These are phyloP conservation scores for Artemisiospiza belli DNA, from an alignment of 2,113 vertebrate genomes.

Conservation along the genomic window DNA sequence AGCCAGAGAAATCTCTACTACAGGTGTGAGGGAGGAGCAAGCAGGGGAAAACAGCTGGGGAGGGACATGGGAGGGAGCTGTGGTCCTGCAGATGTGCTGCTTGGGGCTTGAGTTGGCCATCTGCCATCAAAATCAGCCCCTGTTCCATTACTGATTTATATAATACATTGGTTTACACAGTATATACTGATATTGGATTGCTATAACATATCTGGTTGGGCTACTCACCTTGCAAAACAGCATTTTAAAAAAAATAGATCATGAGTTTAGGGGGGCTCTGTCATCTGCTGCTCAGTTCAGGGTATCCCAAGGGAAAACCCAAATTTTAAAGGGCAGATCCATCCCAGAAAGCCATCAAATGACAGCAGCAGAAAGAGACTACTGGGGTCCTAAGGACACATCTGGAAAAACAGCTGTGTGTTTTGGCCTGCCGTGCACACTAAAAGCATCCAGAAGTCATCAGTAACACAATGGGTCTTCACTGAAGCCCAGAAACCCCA, in stretches of 20 bases:
- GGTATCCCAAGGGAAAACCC: not conserved
- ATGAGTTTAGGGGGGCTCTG: not conserved
- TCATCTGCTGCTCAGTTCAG: not conserved
- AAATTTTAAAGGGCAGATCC: not conserved
- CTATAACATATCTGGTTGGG: not conserved
- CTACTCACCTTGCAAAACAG: not conserved
- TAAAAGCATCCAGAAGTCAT: not conserved
- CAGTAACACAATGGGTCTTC: not conserved
- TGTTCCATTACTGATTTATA: not conserved
- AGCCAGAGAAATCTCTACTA: constrained; percentile 24
- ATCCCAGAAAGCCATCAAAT: not conserved
- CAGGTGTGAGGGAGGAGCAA: not conserved
- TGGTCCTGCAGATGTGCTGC: not conserved
- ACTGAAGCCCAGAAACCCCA: not conserved
- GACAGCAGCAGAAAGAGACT: not conserved
- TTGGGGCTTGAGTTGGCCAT: not conserved
- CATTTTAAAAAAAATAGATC: not conserved
- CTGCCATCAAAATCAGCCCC: not conserved
- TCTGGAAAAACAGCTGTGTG: not conserved
- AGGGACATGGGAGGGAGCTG: not conserved
- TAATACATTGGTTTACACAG: not conserved
- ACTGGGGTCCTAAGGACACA: not conserved
- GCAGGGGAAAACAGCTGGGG: not conserved
- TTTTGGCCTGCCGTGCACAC: not conserved
- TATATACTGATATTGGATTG: not conserved